A percentile compares a stretch with the other conserved stretches of the same genome.
phyloP scores from a whole-genome alignment of 2,797 vertebrate genomes.

The Chelon auratus region DNA sequence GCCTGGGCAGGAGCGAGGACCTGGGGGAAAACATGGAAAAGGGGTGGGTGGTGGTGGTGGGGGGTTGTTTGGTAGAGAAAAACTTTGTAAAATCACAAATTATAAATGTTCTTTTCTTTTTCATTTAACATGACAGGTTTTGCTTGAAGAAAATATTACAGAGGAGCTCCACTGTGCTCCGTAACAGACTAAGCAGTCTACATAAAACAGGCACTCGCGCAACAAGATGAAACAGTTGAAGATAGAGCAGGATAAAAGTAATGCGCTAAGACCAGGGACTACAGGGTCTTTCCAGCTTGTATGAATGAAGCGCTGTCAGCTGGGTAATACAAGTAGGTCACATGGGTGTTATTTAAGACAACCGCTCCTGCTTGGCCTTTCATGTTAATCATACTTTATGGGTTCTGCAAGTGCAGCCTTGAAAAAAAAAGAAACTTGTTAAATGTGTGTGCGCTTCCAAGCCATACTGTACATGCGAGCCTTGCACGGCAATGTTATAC shows the following conservation, averaged over 20 bases:
- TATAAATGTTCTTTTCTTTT: slow-evolving; percentile 64
- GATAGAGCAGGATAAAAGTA: slow-evolving; percentile 65
- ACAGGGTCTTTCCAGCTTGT: slow-evolving; percentile 61
- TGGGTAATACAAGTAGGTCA: slow-evolving; percentile 68
- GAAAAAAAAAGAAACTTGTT: slow-evolving; percentile 7
- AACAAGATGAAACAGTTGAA: slow-evolving; percentile 66
- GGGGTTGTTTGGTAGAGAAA: slow-evolving; percentile 68
- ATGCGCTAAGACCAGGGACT: slow-evolving; percentile 59
- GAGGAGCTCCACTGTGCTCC: slow-evolving; percentile 48
- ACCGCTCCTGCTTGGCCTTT: slow-evolving; percentile 53
- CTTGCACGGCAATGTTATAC: slow-evolving; percentile 26
- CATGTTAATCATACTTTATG: slow-evolving; percentile 48
- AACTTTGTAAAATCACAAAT: slow-evolving; percentile 63
- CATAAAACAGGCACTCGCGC: slow-evolving; percentile 63
- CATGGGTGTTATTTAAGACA: slow-evolving; percentile 64
- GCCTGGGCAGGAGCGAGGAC: slow-evolving; percentile 63
- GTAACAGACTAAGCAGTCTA: slow-evolving; percentile 44
- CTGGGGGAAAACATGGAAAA: slow-evolving; percentile 59
- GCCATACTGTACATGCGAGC: slow-evolving; percentile 18
- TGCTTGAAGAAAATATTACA: slow-evolving; percentile 51
- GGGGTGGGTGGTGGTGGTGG: slow-evolving; percentile 43
- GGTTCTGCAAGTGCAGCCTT: slow-evolving; percentile 29
- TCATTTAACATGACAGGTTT: slow-evolving; percentile 73
- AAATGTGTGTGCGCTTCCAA: slow-evolving; percentile 10
- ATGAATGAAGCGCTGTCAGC: slow-evolving; percentile 72